Base-by-base conservation (phyloP, 2,113 vertebrate species). In the Xenus cinereus region DNA sequence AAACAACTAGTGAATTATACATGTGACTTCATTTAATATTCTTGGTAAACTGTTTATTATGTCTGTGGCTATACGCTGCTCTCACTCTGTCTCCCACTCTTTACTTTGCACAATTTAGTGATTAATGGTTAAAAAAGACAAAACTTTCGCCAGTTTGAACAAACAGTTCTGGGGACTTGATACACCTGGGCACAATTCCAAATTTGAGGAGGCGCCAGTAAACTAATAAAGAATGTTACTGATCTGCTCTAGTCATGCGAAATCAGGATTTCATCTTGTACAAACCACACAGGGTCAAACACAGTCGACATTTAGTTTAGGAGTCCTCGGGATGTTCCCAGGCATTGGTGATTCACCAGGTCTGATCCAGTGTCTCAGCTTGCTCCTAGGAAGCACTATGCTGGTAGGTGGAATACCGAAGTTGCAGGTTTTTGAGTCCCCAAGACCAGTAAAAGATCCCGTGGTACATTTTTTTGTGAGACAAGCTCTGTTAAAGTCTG, bases 111-210 rank as follows among this genome's bases (percentile, higher is more conserved):
- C 84, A 94, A 79, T 71, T 95, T 77, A 73, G 59, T 96, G 97
- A 97, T 95, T 95, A 95, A 97, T 90, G 71, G 54, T 89, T 91
- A 84, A 96, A 97, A 90, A 83, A 63, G 83, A 83, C 87, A 95
- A 96, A 95, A 83, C 21, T 54, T 74, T 69, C 3, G 51, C 93
- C 89, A 95, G 71, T 79, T 94, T 88, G 96, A 96, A 97, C 97
- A 96, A 97, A 96, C 72, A 88, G 90, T 97, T 89, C 96, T 95
- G 87, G 63, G 87, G 93, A 93, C 80, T 95, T 3, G 41, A 78
- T 95, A 93, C 50, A 89, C 71, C 90, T 81, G 75, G 94, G 93
- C 93, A 83, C 0, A 0, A 67, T 62, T 96, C 90, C 95, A 96
- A 78, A 95, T 90, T 26, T 7, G 10, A 95, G 87, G 74, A 90